Conservation (phyloP, 2,888 invertebrate genomes). For the Drosophila neutralis region DNA sequence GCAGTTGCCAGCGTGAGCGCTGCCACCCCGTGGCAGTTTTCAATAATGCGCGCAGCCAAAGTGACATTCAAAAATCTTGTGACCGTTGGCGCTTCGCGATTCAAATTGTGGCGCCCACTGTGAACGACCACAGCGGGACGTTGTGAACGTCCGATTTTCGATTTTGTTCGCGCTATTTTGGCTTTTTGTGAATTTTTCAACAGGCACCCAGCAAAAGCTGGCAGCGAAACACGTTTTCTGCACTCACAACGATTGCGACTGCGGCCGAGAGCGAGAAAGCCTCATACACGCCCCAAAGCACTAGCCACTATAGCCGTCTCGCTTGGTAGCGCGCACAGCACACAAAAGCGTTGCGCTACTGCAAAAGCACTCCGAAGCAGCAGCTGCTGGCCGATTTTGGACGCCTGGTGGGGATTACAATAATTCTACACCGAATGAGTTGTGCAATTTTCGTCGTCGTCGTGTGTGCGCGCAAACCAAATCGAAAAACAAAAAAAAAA, state of each 20-base stretch:
- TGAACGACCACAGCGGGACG: constrained; percentile 56
- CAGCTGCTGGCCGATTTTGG: constrained; percentile 51
- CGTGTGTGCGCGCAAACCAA: constrained; percentile 30
- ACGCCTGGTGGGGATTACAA: constrained; percentile 83
- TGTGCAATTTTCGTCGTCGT: constrained; percentile 75
- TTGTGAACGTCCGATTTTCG: constrained; percentile 64
- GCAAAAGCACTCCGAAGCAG: constrained; percentile 64
- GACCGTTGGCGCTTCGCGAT: constrained; percentile 28
- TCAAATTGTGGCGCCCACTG: constrained; percentile 49
- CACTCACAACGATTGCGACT: constrained; percentile 3
- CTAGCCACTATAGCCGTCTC: constrained; percentile 39
- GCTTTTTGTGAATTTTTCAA: constrained; percentile 78
- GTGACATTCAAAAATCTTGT: background rate
- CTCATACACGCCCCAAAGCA: constrained; percentile 20
- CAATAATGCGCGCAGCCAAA: constrained; percentile 8
- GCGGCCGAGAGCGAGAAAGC: constrained; percentile 34
- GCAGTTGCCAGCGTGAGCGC: constrained; percentile 30
- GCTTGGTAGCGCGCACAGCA: constrained; percentile 27
- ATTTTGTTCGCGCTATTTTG: constrained; percentile 78
- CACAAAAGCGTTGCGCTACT: constrained; percentile 15
- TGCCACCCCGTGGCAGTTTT: constrained; percentile 26
- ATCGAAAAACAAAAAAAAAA: constrained; percentile 18
- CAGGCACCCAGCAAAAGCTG: constrained; percentile 63
- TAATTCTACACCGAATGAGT: constrained; percentile 84
- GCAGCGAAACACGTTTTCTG: constrained; percentile 36